Base-by-base conservation (phyloP, 2,888 invertebrate species). In the Saturnia japonica region DNA sequence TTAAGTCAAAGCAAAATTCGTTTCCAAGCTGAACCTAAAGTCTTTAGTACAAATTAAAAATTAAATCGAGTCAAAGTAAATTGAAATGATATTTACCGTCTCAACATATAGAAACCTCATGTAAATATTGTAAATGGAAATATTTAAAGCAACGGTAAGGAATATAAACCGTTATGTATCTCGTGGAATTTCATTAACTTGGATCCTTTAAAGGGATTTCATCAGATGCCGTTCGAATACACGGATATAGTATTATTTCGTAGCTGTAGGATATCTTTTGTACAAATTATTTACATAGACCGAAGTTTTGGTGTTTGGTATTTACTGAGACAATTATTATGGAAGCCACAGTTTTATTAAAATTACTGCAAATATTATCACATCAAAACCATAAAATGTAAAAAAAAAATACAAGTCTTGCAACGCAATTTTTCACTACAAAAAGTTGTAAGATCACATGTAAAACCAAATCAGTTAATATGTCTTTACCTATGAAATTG, bases 161-260 rank as follows among this genome's bases (percentile, higher is more conserved):
- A 60, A 60, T 16, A 60, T 14, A 60, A 12, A 60, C 25, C 28
- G 28, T 60, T 60, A 60, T 28, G 57, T 60, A 28, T 25, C 57
- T 60, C 28, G 14, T 60, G 28, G 57, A 60, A 60, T 60, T 60
- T 60, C 57, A 60, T 60, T 60, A 60, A 60, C 28, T 60, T 28
- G 28, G 25, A 60, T 28, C 57, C 57, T 60, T 28, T 60, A 60
- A 60, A 60, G 57, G 16, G 57, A 28, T 60, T 60, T 60, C 28
- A 60, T 60, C 57, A 28, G 25, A 60, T 28, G 25, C 57, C 57
- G 57, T 28, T 60, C 25, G 14, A 60, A 60, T 28, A 60, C 25
- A 28, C 28, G 57, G 57, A 60, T 25, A 8, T 14, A 28, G 57
- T 60, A 51, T 54, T 11, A 60, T 28, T 12, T 60, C 19, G 25